Conservation (phyloP, 2,113 vertebrate species). For the Silurus meridionalis region DNA sequence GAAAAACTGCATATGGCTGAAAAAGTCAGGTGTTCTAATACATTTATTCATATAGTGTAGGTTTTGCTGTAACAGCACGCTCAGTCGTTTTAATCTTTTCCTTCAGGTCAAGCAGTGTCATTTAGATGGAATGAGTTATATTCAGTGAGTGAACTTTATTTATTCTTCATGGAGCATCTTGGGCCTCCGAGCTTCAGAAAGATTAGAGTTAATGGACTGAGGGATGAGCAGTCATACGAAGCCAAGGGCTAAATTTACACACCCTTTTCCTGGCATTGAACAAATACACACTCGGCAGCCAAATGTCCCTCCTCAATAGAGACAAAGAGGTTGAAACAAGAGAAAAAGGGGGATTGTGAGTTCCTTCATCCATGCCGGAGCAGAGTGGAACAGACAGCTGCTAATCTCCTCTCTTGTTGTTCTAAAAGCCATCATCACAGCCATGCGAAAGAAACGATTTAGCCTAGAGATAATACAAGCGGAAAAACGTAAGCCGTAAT, state of each 20-base stretch:
- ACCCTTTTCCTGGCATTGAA: slow-evolving; percentile 35
- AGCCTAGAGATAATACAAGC: not conserved
- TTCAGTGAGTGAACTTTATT: slow-evolving; percentile 4
- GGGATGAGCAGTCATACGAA: not conserved
- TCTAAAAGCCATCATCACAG: slow-evolving; percentile 29
- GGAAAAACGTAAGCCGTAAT: not conserved
- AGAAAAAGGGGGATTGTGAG: slow-evolving; percentile 8
- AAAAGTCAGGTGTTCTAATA: too few species aligned
- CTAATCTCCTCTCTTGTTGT: slow-evolving; percentile 52
- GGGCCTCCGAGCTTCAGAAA: not conserved
- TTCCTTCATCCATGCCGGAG: slow-evolving; percentile 42
- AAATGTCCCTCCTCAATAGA: slow-evolving; percentile 34
- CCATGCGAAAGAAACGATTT: not conserved
- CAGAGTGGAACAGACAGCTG: slow-evolving; percentile 54
- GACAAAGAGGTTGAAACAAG: not conserved
- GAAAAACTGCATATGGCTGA: too few species aligned
- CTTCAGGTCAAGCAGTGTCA: not conserved
- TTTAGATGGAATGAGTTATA: not conserved
- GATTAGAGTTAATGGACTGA: slow-evolving; percentile 8
- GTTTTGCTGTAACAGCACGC: not conserved
- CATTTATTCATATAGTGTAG: too few species aligned
- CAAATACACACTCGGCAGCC: slow-evolving; percentile 57
- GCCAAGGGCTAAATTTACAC: slow-evolving; percentile 31
- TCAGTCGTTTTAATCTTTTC: not conserved
- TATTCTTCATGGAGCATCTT: not conserved